These are phyloP conservation scores for Sphyrna mokarran DNA, from an alignment of 2,113 vertebrate genomes.

Conservation along the genomic window DNA sequence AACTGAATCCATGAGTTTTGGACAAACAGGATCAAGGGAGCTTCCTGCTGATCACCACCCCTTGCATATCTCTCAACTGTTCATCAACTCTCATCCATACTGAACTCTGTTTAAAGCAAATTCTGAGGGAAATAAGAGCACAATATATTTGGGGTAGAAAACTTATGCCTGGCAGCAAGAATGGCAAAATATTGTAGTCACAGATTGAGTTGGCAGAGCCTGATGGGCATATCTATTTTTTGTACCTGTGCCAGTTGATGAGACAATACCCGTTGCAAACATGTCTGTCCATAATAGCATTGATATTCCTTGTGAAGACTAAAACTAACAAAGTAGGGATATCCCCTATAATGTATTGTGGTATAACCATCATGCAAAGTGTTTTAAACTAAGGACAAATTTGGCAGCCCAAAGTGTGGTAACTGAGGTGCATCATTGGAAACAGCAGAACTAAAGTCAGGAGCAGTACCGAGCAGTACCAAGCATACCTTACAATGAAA, in stretches of 20 bases:
- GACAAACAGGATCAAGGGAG: neutral
- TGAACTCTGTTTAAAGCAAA: neutral
- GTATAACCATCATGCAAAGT: neutral
- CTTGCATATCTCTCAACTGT: neutral
- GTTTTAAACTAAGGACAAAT: neutral
- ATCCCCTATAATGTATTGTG: neutral
- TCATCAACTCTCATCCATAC: neutral
- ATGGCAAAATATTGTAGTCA: neutral
- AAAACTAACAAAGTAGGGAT: neutral
- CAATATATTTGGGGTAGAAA: neutral
- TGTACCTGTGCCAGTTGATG: neutral
- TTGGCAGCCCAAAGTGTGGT: neutral
- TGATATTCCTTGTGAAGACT: neutral
- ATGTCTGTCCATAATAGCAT: neutral
- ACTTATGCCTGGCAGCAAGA: neutral
- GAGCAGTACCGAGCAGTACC: neutral
- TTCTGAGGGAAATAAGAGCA: neutral
- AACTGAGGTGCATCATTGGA: neutral
- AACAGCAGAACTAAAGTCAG: neutral
- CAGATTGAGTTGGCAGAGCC: neutral
- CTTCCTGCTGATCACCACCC: neutral
- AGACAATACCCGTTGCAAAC: neutral
- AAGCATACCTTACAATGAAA: neutral
- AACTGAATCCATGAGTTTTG: neutral
- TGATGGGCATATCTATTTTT: neutral